A percentile compares a stretch with the other conserved stretches of the same genome.
Conservation (phyloP, 2,888 invertebrate species). For the Oxyteleia sp. region DNA sequence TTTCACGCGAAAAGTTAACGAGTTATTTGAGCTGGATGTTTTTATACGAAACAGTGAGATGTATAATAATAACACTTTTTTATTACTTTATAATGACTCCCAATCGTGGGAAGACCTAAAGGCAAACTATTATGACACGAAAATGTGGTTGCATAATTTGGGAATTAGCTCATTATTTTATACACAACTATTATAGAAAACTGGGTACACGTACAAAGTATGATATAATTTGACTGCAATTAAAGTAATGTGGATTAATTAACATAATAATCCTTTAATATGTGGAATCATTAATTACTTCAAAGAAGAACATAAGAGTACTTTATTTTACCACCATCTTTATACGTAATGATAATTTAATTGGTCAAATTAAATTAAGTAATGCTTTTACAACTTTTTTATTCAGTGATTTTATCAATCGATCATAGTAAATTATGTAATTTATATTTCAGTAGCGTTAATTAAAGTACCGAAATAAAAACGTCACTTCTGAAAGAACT, state of each 20-base stretch:
- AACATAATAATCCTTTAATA: conserved; percentile 11
- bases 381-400: no score
- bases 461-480: not conserved
- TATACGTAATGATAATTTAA: not conserved
- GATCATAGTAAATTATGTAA: no score
- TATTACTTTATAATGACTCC: conserved; percentile 44
- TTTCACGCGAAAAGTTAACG: conserved; percentile 49
- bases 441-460: no score
- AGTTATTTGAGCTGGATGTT: conserved; percentile 30
- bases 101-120: conserved; percentile 53
- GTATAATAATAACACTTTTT: conserved; percentile 50
- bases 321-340: no score
- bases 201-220: not conserved
- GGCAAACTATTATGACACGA: conserved; percentile 57
- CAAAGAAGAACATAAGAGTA: not conserved
- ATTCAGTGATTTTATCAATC: no score
- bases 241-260: conserved; percentile 32
- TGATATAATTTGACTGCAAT: conserved; percentile 23
- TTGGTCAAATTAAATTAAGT: not conserved
- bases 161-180: conserved; percentile 47
- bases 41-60: conserved; percentile 26
- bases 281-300: not conserved
- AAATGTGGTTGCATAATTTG: conserved; percentile 40
- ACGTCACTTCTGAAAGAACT: not conserved
- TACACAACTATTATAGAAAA: conserved; percentile 33